A percentile compares a stretch with the other conserved stretches of the same genome.
Conservation (phyloP, 2,113 vertebrate genomes). For the Lampris megalopsis region DNA sequence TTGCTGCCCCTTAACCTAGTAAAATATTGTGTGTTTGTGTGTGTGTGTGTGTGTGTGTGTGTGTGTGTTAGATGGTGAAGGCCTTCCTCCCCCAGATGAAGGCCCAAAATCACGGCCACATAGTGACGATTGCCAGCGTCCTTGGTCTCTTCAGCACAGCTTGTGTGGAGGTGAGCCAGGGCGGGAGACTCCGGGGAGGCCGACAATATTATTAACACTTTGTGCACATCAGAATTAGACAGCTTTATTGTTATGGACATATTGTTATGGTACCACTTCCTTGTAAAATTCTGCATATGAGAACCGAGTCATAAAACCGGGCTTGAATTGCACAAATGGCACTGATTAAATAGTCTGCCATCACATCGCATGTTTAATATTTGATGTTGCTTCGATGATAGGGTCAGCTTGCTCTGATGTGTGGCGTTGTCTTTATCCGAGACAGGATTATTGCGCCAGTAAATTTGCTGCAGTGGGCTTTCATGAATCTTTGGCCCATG, state of each 20-base stretch:
- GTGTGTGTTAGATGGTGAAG: constrained; percentile 65
- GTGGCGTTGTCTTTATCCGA: constrained; percentile 3
- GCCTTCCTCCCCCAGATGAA: constrained; percentile 75
- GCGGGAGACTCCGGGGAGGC: not conserved
- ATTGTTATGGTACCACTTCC: not conserved
- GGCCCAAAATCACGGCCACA: constrained; percentile 61
- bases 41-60: constrained; percentile 10
- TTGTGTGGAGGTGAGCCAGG: constrained; percentile 66
- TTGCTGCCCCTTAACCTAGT: constrained; percentile 15
- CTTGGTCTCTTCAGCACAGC: constrained; percentile 70
- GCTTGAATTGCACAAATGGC: no score
- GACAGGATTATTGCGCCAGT: constrained; percentile 81
- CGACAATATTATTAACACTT: not conserved
- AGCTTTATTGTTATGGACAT: not conserved
- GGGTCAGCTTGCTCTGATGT: not conserved
- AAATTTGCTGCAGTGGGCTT: constrained; percentile 80
- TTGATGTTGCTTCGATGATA: not conserved
- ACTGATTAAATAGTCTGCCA: not conserved
- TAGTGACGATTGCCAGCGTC: constrained; percentile 72
- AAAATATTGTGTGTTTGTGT: not conserved
- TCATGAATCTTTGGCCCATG: constrained; percentile 79
- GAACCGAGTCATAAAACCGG: no score
- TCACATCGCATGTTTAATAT: not conserved
- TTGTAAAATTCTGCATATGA: not conserved
- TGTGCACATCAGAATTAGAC: not conserved